A percentile compares a stretch with the other conserved stretches of the same genome.
These are phyloP conservation scores for Lasioglossum vierecki DNA, from an alignment of 2,888 invertebrate species.

Conservation along the genomic window DNA sequence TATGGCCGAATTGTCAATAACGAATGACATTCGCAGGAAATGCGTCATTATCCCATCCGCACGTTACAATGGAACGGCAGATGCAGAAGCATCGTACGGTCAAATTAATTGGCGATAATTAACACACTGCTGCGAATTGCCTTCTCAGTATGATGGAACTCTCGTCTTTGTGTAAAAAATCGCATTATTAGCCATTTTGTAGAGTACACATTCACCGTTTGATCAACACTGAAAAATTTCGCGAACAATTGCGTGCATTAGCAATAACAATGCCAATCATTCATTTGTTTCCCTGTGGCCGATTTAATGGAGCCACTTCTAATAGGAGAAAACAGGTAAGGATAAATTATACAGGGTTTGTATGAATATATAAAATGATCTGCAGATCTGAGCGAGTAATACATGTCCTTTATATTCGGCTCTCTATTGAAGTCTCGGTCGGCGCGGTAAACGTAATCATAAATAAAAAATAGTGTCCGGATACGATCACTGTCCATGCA, in stretches of 20 bases:
- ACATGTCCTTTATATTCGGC: too few species aligned
- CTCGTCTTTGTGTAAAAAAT: slow-evolving; percentile 29
- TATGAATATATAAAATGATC: background rate
- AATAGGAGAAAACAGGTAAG: background rate
- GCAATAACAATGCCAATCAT: background rate
- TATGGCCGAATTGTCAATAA: slow-evolving; percentile 50
- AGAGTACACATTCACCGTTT: background rate
- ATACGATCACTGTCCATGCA: too few species aligned
- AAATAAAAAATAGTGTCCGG: too few species aligned
- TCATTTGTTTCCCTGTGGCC: background rate
- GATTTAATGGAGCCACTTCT: background rate
- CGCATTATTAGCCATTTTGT: slow-evolving; percentile 22
- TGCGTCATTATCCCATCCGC: slow-evolving; percentile 43
- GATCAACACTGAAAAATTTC: background rate
- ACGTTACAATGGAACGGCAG: slow-evolving; percentile 41
- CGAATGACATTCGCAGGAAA: slow-evolving; percentile 48
- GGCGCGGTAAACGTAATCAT: too few species aligned
- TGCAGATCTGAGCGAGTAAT: too few species aligned
- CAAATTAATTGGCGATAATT: slow-evolving; percentile 70
- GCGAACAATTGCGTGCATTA: background rate
- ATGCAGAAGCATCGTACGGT: slow-evolving; percentile 31
- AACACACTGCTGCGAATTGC: slow-evolving; percentile 51
- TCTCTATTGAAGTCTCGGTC: too few species aligned
- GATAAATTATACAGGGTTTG: background rate
- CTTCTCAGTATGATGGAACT: slow-evolving; percentile 31